Percentiles rank a stretch among this genome's conserved stretches.
These are phyloP conservation scores for Aptenodytes forsteri DNA, from an alignment of 2,113 vertebrate species.

Conservation along the genomic window DNA sequence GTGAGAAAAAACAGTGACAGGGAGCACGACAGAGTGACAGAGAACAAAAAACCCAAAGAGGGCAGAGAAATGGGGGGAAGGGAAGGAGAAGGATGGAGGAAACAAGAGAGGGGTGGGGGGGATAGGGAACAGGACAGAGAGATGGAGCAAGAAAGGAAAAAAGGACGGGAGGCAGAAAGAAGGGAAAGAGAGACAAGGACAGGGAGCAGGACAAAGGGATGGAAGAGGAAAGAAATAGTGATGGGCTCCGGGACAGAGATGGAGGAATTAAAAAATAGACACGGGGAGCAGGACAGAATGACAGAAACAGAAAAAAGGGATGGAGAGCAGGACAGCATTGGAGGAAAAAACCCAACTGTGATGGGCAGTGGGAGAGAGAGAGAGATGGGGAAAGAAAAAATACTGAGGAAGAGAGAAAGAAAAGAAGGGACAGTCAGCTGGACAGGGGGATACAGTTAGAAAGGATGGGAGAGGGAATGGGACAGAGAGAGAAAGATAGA, in stretches of 20 bases:
- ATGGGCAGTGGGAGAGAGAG: background rate
- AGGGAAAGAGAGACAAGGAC: background rate
- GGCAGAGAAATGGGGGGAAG: background rate
- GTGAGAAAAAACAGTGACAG: background rate
- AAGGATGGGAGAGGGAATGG: background rate
- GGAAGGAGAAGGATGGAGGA: background rate
- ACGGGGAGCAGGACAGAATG: background rate
- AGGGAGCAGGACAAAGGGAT: background rate
- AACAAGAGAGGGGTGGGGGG: background rate
- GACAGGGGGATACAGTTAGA: background rate
- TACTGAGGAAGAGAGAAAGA: background rate
- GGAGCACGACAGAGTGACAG: background rate
- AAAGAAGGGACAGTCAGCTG: background rate
- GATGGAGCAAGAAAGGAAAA: background rate
- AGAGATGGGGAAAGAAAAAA: background rate
- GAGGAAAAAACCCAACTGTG: background rate
- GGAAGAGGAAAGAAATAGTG: background rate
- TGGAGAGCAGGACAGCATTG: background rate
- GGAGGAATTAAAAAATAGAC: background rate
- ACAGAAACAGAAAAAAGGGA: background rate
- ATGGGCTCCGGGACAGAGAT: background rate
- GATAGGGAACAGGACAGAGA: background rate
- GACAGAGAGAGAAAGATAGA: background rate
- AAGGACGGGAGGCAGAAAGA: background rate
- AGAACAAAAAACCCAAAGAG: background rate